phyloP scores from a whole-genome alignment of 2,888 invertebrate genomes.

The Melieria picta region DNA sequence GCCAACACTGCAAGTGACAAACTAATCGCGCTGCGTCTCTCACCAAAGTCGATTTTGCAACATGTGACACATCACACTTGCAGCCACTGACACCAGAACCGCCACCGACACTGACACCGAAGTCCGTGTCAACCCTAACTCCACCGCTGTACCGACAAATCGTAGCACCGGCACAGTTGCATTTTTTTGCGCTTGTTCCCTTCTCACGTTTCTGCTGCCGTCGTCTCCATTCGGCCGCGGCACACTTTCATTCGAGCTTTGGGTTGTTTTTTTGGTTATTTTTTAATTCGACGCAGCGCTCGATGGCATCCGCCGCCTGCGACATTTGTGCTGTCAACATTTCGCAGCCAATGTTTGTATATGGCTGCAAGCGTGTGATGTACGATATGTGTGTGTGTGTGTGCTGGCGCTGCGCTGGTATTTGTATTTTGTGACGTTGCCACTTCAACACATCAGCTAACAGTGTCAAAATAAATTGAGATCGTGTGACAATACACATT shows the following conservation, averaged over 20 bases:
- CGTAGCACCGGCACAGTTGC: not conserved
- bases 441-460: constrained; percentile 34
- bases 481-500: constrained; percentile 30
- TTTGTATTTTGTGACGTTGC: constrained; percentile 19
- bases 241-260: not conserved
- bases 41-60: not conserved
- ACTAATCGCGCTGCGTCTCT: not conserved
- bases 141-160: not conserved
- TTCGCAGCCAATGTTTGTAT: constrained; percentile 3
- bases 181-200: not conserved
- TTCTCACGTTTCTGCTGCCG: not conserved
- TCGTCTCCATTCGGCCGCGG: not conserved
- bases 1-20: constrained; percentile 9
- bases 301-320: not conserved
- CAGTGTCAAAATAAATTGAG: constrained; percentile 39
- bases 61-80: too few species aligned
- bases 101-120: not conserved
- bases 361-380: not conserved
- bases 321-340: constrained; percentile 3
- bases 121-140: not conserved
- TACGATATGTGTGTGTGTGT: constrained; percentile 4
- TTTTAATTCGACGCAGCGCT: too few species aligned
- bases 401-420: not conserved
- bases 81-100: too few species aligned
- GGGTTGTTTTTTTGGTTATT: not conserved